Evolutionary conservation across 1,140 invertebrate genomes (phyloP).

Genomic region (Oryctes rhinoceros): DNA sequence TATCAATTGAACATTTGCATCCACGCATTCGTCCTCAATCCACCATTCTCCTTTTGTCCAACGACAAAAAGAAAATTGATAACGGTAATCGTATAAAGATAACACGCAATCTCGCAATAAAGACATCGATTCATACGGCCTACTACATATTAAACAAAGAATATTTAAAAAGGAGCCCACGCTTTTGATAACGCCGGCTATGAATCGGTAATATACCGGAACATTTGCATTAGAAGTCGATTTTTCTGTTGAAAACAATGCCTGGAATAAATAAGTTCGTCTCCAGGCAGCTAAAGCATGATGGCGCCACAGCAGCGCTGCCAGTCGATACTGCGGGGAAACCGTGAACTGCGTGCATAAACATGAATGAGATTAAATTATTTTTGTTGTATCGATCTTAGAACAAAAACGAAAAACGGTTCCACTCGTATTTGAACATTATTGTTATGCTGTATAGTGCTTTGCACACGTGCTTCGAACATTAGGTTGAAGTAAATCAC

Average conservation of each 20-base stretch:
- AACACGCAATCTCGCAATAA: slow-evolving; percentile 31
- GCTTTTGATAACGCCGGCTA: slow-evolving; percentile 4
- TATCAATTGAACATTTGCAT: slow-evolving; percentile 12
- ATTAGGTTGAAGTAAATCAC: too few species aligned
- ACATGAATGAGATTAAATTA: slow-evolving; percentile 31
- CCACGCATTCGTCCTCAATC: slow-evolving; percentile 14
- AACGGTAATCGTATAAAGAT: slow-evolving; percentile 9
- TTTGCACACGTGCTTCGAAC: too few species aligned
- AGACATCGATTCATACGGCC: slow-evolving; percentile 22
- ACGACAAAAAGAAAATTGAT: background rate
- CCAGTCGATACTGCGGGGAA: slow-evolving; percentile 23
- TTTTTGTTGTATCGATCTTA: slow-evolving; percentile 20
- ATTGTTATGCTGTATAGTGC: too few species aligned
- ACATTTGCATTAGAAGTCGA: slow-evolving; percentile 28
- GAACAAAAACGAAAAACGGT: too few species aligned
- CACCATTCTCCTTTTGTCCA: background rate
- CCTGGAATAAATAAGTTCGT: slow-evolving; percentile 9
- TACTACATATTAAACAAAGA: slow-evolving; percentile 29
- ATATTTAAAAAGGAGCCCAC: slow-evolving; percentile 16
- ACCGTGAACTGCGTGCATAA: slow-evolving; percentile 31
- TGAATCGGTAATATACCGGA: slow-evolving; percentile 24
- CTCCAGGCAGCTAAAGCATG: background rate
- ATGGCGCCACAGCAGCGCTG: background rate
- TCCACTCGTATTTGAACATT: too few species aligned
- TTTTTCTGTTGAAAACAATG: slow-evolving; percentile 25